phyloP scores from a whole-genome alignment of 2,113 vertebrate species.

The Paramisgurnus dabryanus region DNA sequence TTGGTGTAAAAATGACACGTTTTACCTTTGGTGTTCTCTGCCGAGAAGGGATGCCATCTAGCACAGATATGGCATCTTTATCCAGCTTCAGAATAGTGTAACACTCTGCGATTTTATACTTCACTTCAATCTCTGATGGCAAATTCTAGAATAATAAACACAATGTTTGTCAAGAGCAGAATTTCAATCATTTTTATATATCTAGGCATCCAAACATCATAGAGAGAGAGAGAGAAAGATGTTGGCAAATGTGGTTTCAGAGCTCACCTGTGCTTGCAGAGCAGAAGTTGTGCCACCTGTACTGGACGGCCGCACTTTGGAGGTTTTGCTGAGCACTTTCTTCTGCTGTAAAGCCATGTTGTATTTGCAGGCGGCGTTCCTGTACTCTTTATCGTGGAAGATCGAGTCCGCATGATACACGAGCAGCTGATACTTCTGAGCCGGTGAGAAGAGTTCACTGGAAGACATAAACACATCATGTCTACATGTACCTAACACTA shows the following conservation, averaged over 20 bases:
- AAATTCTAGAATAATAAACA: slow-evolving; percentile 79
- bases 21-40: slow-evolving; percentile 95
- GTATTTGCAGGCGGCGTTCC: slow-evolving; percentile 97
- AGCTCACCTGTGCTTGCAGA: slow-evolving; percentile 87
- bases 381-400: slow-evolving; percentile 97
- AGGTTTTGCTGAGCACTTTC: slow-evolving; percentile 96
- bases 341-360: slow-evolving; percentile 97
- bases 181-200: background rate
- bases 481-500: too few species aligned
- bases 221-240: background rate
- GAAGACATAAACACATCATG: slow-evolving; percentile 28
- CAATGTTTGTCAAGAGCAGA: background rate
- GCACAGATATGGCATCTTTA: slow-evolving; percentile 95
- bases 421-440: slow-evolving; percentile 96
- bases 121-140: slow-evolving; percentile 97
- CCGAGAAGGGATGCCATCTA: slow-evolving; percentile 95
- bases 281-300: slow-evolving; percentile 87
- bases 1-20: too few species aligned
- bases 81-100: slow-evolving; percentile 97
- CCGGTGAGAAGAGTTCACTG: slow-evolving; percentile 93
- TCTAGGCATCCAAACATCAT: background rate
- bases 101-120: slow-evolving; percentile 98
- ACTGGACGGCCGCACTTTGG: slow-evolving; percentile 91
- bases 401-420: slow-evolving; percentile 97
- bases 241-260: background rate